Evolutionary conservation across 2,113 vertebrate genomes (phyloP).

Genomic region (Charadrius vociferus): DNA sequence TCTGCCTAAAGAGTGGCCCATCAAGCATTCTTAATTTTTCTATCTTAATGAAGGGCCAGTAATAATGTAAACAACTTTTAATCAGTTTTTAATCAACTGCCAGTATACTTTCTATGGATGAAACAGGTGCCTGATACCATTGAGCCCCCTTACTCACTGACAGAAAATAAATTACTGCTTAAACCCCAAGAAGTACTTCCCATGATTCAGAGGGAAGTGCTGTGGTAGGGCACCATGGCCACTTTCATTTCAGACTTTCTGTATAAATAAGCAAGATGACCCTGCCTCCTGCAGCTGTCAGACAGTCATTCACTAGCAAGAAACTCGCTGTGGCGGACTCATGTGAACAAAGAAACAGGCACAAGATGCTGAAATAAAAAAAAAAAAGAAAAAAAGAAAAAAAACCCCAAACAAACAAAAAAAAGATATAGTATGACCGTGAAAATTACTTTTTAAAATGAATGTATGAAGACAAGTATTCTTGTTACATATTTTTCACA

Average conservation of each 20-base stretch:
- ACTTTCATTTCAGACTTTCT: not conserved
- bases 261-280: not conserved
- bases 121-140: not conserved
- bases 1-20: not conserved
- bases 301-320: not conserved
- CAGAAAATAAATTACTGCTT: not conserved
- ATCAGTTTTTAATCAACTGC: not conserved
- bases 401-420: not conserved
- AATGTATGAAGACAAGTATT: not conserved
- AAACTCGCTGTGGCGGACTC: not conserved
- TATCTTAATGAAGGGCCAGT: not conserved
- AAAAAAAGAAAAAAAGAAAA: too few relatives aligned
- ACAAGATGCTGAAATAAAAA: not conserved
- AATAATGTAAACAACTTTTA: not conserved
- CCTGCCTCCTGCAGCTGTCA: not conserved
- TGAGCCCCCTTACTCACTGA: not conserved
- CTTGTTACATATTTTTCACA: not conserved
- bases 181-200: not conserved
- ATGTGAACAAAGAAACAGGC: not conserved
- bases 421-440: not conserved
- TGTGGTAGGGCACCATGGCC: not conserved
- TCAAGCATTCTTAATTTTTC: not conserved
- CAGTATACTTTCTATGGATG: not conserved
- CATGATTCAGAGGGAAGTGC: not conserved
- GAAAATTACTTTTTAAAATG: not conserved